A percentile compares a stretch with the other conserved stretches of the same genome.
Evolutionary conservation across 2,797 vertebrate species (phyloP).

Genomic region (Vespertilio murinus): DNA sequence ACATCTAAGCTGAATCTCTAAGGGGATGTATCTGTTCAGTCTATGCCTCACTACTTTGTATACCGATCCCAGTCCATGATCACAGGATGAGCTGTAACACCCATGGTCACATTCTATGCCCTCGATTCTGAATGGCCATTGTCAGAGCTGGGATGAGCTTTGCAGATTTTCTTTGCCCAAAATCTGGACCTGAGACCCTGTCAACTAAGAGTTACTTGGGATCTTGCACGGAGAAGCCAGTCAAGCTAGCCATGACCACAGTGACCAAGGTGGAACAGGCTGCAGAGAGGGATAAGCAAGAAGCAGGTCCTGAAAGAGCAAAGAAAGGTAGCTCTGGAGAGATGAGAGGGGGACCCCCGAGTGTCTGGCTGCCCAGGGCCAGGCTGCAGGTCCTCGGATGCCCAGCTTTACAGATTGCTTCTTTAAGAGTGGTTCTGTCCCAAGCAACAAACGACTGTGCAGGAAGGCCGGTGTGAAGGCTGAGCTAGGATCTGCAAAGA

Average conservation of each 20-base stretch:
- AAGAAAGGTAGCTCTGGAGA: not conserved
- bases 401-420: not conserved
- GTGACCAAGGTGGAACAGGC: not conserved
- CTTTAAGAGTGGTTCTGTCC: not conserved
- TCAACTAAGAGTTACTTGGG: not conserved
- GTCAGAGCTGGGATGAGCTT: not conserved
- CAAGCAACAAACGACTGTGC: not conserved
- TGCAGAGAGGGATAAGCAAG: not conserved
- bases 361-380: not conserved
- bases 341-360: not conserved
- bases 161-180: not conserved
- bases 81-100: not conserved
- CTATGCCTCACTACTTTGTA: not conserved
- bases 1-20: not conserved
- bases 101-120: not conserved
- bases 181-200: not conserved
- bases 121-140: not conserved
- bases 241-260: not conserved
- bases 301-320: not conserved
- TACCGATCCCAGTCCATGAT: not conserved
- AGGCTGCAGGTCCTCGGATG: not conserved
- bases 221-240: not conserved
- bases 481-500: not conserved
- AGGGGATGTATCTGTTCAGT: not conserved
- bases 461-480: not conserved